Base-by-base conservation (phyloP, 2,113 vertebrate species). In the Agapornis roseicollis region DNA sequence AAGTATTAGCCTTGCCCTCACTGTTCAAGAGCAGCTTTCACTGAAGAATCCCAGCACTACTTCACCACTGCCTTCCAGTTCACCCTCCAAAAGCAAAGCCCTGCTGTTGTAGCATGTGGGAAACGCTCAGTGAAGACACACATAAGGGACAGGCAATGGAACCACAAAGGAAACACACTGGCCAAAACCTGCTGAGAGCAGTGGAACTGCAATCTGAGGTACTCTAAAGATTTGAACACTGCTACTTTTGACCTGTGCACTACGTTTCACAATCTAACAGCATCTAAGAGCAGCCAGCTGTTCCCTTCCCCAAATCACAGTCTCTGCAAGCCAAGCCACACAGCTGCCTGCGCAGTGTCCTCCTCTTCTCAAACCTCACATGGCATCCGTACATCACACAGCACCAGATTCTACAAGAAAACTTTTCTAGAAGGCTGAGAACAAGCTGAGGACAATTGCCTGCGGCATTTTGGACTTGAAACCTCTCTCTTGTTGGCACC, bases 391-490 rank as follows among this genome's bases (percentile, higher is more conserved):
- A 79, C 37, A 10, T 85, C 49, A 27, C 41, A n/a, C 7, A 86
- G 68, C 72, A 72, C 27, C 68, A 69, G 24, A 10, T 77, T 20
- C 39, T 60, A 55, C 25, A 49, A 25, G 23, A 46, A 89, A 74
- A 65, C 37, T 19, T 35, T 46, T 69, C 53, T 8, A 68, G 33
- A n/a, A 76, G 13, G 49, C 39, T 60, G 16, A 44, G 56, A 69
- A 13, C 0, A 0, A 90, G 20, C 14, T 27, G 31, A 10, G 8
- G 46, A 68, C 47, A 63, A 35, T 9, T 53, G 55, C 18, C 37
- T 63, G 81, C 35, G 46, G 20, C 12, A 17, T 39, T 83, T 33
- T 58, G 33, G 39, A 53, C 46, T 28, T 58, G 13, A 3, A 83
- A 2, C 39, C 50, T 80, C 70, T 77, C 64, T 69, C 31, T 53